Percentiles rank a stretch among this genome's conserved stretches.
Evolutionary conservation across 1,140 invertebrate genomes (phyloP).

Genomic region (Hyphantria cunea): DNA sequence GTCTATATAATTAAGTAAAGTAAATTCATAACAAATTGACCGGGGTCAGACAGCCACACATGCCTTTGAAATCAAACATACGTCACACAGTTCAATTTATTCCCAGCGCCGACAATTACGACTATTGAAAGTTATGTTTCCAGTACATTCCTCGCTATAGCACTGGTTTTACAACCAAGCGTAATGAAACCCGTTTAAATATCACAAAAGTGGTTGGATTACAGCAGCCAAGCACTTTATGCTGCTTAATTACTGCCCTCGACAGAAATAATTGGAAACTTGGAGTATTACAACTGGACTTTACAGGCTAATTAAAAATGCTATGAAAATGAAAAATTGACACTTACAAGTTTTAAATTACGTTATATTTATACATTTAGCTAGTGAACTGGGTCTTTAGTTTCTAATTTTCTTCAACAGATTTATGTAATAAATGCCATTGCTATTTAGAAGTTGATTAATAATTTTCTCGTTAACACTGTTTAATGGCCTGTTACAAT

Average conservation of each 20-base stretch:
- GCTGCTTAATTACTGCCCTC: slow-evolving; percentile 77
- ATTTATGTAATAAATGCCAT: background rate
- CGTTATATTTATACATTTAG: too few relatives aligned
- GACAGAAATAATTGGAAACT: slow-evolving; percentile 80
- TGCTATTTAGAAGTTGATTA: slow-evolving; percentile 6
- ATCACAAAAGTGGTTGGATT: slow-evolving; percentile 80
- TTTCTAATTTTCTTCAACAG: too few relatives aligned
- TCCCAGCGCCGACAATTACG: slow-evolving; percentile 71
- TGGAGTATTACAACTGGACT: slow-evolving; percentile 70
- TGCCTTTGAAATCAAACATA: slow-evolving; percentile 27
- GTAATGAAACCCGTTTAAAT: slow-evolving; percentile 81
- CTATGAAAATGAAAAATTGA: slow-evolving; percentile 37
- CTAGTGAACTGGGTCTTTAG: too few relatives aligned
- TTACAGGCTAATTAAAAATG: slow-evolving; percentile 65
- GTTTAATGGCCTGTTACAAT: slow-evolving; percentile 12
- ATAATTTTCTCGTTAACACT: slow-evolving; percentile 11
- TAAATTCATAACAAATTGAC: slow-evolving; percentile 11
- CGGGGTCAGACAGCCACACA: slow-evolving; percentile 4
- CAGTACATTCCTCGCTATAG: slow-evolving; percentile 79
- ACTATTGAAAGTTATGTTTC: slow-evolving; percentile 76
- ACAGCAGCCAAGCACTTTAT: slow-evolving; percentile 75
- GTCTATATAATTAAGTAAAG: background rate
- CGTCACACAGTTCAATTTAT: slow-evolving; percentile 47
- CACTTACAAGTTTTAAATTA: slow-evolving; percentile 7
- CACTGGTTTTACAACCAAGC: slow-evolving; percentile 77